Percentiles rank a stretch among this genome's conserved stretches.
phyloP scores from a whole-genome alignment of 1,140 invertebrate genomes.

The Callitettix versicolor region DNA sequence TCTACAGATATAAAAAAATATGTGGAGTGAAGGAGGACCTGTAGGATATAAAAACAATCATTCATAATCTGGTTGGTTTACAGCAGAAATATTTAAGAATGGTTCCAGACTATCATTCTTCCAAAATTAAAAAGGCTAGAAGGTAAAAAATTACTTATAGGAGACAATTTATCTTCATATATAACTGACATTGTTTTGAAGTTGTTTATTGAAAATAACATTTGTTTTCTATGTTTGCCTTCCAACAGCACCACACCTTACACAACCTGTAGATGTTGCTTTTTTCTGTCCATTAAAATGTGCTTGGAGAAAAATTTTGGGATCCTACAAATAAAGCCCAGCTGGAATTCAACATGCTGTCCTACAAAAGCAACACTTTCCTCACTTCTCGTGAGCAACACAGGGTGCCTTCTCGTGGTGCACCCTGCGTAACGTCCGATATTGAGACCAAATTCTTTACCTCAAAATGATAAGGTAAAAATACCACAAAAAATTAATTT shows the following conservation, averaged over 20 bases:
- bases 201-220: slow-evolving; percentile 28
- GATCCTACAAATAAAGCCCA: no score
- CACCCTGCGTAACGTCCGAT: no score
- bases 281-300: slow-evolving; percentile 32
- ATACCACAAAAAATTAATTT: no score
- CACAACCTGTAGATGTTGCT: slow-evolving; percentile 34
- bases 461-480: no score
- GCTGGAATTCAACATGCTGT: no score
- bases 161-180: slow-evolving; percentile 34
- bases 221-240: slow-evolving; percentile 32
- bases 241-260: slow-evolving; percentile 34
- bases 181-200: slow-evolving; percentile 28
- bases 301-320: slow-evolving; percentile 28
- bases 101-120: slow-evolving; percentile 27
- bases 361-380: no score
- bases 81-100: slow-evolving; percentile 21
- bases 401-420: no score
- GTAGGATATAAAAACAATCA: slow-evolving; percentile 15
- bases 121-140: slow-evolving; percentile 21
- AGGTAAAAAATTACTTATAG: slow-evolving; percentile 25
- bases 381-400: no score
- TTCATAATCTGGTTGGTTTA: slow-evolving; percentile 9
- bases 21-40: slow-evolving; percentile 33
- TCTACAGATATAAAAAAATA: slow-evolving; percentile 32
- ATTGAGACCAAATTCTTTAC: no score